phyloP scores from a whole-genome alignment of 1,140 invertebrate species.

The Leguminivora glycinivorella region DNA sequence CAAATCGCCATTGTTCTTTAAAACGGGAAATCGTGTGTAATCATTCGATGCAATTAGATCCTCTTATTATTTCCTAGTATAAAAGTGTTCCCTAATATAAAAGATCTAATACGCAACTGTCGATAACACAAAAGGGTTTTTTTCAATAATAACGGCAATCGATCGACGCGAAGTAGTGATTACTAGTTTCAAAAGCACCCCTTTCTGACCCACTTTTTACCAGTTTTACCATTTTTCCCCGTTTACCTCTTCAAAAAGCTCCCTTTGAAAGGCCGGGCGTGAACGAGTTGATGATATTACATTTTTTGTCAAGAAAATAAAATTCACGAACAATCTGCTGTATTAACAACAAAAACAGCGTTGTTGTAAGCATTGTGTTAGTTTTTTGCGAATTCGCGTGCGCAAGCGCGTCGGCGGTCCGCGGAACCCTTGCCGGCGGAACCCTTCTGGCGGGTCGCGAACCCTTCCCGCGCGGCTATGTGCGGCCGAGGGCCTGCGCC shows the following conservation, averaged over 20 bases:
- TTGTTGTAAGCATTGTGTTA: constrained; percentile 68
- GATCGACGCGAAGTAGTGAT: constrained; percentile 72
- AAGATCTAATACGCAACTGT: constrained; percentile 54
- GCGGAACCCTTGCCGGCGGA: constrained; percentile 66
- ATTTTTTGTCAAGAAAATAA: constrained; percentile 71
- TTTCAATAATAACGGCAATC: constrained; percentile 76
- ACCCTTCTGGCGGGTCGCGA: constrained; percentile 39
- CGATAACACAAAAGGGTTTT: constrained; percentile 55
- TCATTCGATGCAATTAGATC: constrained; percentile 33
- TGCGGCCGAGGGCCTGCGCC: constrained; percentile 54
- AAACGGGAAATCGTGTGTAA: constrained; percentile 33
- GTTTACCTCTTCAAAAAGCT: constrained; percentile 70
- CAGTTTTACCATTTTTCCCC: constrained; percentile 72
- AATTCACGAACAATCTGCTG: constrained; percentile 77
- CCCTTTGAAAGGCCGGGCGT: constrained; percentile 76
- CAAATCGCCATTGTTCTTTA: constrained; percentile 36
- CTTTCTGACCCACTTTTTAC: constrained; percentile 78
- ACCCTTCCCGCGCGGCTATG: constrained; percentile 65
- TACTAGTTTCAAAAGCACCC: constrained; percentile 76
- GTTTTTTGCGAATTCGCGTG: constrained; percentile 77
- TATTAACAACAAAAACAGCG: constrained; percentile 76
- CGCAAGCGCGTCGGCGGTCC: constrained; percentile 76
- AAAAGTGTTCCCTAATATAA: constrained; percentile 42
- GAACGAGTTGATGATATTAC: constrained; percentile 80
- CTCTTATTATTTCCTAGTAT: constrained; percentile 40